Conservation (phyloP, 1,140 invertebrate species). For the Hestina assimilis region DNA sequence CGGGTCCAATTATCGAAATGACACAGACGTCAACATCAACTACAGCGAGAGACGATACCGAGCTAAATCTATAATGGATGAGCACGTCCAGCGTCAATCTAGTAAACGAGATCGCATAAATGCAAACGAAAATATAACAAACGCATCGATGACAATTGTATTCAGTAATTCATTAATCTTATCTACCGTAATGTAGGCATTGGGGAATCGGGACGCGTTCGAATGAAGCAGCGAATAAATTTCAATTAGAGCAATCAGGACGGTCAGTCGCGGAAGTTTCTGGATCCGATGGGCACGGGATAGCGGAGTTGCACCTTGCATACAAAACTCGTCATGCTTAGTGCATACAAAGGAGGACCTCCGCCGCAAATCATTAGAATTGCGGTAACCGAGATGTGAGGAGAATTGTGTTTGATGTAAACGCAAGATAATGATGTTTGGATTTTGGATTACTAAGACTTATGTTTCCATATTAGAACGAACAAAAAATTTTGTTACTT, state of each 20-base stretch:
- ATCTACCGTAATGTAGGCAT: slow-evolving; percentile 47
- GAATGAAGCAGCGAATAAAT: slow-evolving; percentile 52
- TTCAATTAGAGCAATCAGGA: slow-evolving; percentile 71
- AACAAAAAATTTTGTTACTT: no score
- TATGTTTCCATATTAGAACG: not conserved
- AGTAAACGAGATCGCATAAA: slow-evolving; percentile 68
- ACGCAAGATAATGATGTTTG: slow-evolving; percentile 54
- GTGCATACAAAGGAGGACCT: slow-evolving; percentile 69
- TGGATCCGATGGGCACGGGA: slow-evolving; percentile 60
- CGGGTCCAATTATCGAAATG: slow-evolving; percentile 74
- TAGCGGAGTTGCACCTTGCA: slow-evolving; percentile 56
- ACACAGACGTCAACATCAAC: slow-evolving; percentile 55
- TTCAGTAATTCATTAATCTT: slow-evolving; percentile 60
- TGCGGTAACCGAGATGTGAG: slow-evolving; percentile 70
- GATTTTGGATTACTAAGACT: slow-evolving; percentile 44
- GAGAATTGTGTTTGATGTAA: slow-evolving; percentile 57
- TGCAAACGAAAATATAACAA: slow-evolving; percentile 61
- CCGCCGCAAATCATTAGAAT: slow-evolving; percentile 71
- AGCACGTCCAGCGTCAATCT: slow-evolving; percentile 62
- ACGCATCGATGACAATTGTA: slow-evolving; percentile 52
- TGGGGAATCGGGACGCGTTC: slow-evolving; percentile 50
- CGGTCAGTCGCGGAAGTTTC: slow-evolving; percentile 59
- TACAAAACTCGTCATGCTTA: slow-evolving; percentile 49
- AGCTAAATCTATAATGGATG: slow-evolving; percentile 75
- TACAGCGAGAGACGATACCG: slow-evolving; percentile 46